Base-by-base conservation (phyloP, 1,140 invertebrate species). In the Papilio machaon region DNA sequence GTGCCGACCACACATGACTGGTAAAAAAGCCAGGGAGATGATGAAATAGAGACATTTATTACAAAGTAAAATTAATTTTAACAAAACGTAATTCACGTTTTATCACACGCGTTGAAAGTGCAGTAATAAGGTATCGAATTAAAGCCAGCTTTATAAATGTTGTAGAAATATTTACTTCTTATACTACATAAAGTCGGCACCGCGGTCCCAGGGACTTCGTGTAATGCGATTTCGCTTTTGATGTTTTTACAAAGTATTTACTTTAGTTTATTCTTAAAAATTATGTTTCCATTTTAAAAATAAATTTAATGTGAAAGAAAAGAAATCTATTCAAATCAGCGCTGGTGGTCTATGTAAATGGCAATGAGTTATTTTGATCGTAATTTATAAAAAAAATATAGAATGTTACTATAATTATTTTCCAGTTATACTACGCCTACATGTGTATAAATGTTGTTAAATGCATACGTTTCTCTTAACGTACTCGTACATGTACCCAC, bases 111-210 rank as follows among this genome's bases (percentile, higher is more conserved):
- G 23, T 67, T n/a, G 23, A 35, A 30, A 35, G 11, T 67, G 23
- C 10, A 67, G 30, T 30, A 67, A 5, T 15, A 67, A 35, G 64
- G 35, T 30, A 67, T 67, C 13, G 19, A 30, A 67, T 67, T 35
- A 35, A 67, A 67, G 23, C 23, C 30, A 67, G 64, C 35, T 67
- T 35, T 67, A 67, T 67, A 67, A 67, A 67, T 35, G 64, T 67
- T 67, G 64, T 23, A 67, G 13, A 67, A 67, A 67, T 67, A 67
- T 67, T 67, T 67, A 67, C 64, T 35, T 23, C 23, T 67, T 67
- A 67, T 67, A 15, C 64, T 30, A 35, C 11, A 0, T 67, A 67
- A 67, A 35, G 64, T 30, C 23, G 60, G 52, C 52, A 17, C 15
- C 15, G 30, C 64, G 64, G 64, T 23, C 11, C 11, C 60, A 30